Evolutionary conservation across 2,113 vertebrate species (phyloP), one percentile per base, ranked within the genome.

Genomic region (Ceuthmochares aereus): DNA sequence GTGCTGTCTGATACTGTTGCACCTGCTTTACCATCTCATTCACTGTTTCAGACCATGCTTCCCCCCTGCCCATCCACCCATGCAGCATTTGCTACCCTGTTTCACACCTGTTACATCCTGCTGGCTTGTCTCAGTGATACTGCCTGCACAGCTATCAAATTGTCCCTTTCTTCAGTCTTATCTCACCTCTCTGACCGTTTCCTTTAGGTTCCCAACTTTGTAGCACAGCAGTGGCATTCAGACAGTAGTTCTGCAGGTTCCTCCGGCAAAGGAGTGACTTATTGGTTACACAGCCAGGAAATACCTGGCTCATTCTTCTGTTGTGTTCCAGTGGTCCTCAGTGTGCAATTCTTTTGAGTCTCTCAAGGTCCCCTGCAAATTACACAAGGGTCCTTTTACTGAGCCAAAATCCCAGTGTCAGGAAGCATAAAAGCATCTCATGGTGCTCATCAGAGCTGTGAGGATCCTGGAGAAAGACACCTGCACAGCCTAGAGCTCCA

Each of bases 51-150:
- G 26, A 12, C 45, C 54, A 30, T 81, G 29, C 32, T 76, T 78
- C 2, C 40, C 32, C 17, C 0, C 0, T 32, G 29, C 8, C 5
- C 8, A 64, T 3, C 15, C 30, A 34, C 21, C 13, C 29, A 58
- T 5, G 0, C n/a, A 73, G 34, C 16, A 58, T 68, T 84, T 77
- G 42, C 79, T 81, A 7, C 12, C 20, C 52, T 0, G 1, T 23
- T 58, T 77, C 26, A 62, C 22, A 73, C 69, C 70, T 58, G 27
- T n/a, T 54, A 13, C 10, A 25, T 59, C n/a, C 29, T 54, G 26
- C 30, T 90, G 78, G 13, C 26, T 45, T 76, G 42, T 76, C 58
- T 84, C 69, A 80, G 13, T 37, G 22, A 5, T 30, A 25, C 11
- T 49, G 36, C 26, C 59, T 54, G 30, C 19, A 79, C 6, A 91